Base-by-base conservation (phyloP, 2,113 vertebrate species). In the Bujurquina vittata region DNA sequence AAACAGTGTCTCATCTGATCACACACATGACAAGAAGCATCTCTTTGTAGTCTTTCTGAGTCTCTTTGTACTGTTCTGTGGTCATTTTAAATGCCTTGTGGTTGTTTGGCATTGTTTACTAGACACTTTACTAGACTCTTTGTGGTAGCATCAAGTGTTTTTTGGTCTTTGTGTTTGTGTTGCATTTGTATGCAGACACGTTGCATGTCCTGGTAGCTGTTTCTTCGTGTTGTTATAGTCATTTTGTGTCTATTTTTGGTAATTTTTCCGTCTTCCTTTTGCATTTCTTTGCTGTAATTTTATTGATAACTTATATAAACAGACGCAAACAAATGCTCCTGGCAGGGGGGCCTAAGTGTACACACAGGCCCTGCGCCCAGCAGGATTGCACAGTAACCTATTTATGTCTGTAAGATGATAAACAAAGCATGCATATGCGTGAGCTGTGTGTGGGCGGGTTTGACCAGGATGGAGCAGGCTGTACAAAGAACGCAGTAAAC, bases 401-500 rank as follows among this genome's bases (percentile, higher is more conserved):
- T 72, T 77, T 18, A 29, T 62, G 73, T 29, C n/a, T 62, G 37
- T 76, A 26, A 29, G n/a, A 77, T 33, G 17, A 17, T 31, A 20
- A 61, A 63, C 29, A 58, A 75, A 40, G 61, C 7, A 9, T 46
- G 10, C 31, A 43, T 74, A 60, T 73, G 23, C 49, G 46, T 33
- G 29, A 10, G 54, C 35, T 63, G 49, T 55, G 72, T 73, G 58
- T 31, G 35, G 76, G 76, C 20, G 1, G 11, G 46, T 29, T 46
- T 88, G 60, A 33, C 29, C 57, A 61, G 40, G 62, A 37, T n/a
- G 15, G 20, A 65, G 74, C 33, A 76, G 69, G 59, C 14, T 10
- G 58, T 35, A 75, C 57, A 86, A 75, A 83, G 56, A 65, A 72
- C 46, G 56, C 37, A 58, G 75, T 75, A 85, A 91, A 89, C 88